Base-by-base conservation (phyloP, 2,888 invertebrate species). In the Miltochrista miniata region DNA sequence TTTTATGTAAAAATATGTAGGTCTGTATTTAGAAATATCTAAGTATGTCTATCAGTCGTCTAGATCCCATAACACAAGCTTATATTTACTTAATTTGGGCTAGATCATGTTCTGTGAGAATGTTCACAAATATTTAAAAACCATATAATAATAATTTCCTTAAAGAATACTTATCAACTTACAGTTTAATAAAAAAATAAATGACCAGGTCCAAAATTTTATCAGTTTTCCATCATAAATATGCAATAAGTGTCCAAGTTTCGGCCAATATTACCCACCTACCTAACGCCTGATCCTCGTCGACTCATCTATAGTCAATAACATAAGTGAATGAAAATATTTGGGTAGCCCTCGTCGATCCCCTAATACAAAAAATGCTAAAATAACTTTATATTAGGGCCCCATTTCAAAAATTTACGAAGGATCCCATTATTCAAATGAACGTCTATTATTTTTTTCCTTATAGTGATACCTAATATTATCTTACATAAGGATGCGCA, bases 391-490 rank as follows among this genome's bases (percentile, higher is more conserved):
- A 43, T 55, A 56, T 48, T 59, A 59, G 53, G 51, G 57, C 43
- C 46, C 54, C 45, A 48, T 60, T 55, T 53, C 41, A 48, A 59
- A 59, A 59, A 56, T 53, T 39, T 63, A 51, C 44, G 48, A 45
- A 57, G 40, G 47, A 53, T 63, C 43, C 52, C 50, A 63, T 59
- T 66, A 66, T 66, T 68, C 57, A 64, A 66, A 68, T 68, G 59
- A 59, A 58, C 63, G 64, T 69, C 68, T 68, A 52, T 61, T 51
- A 59, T 54, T 68, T 68, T 54, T 68, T 68, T 68, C 40, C 45
- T 47, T 41, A 64, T 52, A 61, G 64, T 61, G 61, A 66, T n/a
- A n/a, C n/a, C n/a, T n/a, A n/a, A n/a, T 64, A 56, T 58, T 44
- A 51, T 50, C 30, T 51, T 51, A 57, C 50, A 36, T 58, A 48